These are phyloP conservation scores for Drosophila pseudotakahashii DNA, from an alignment of 2,888 invertebrate species.

Conservation along the genomic window DNA sequence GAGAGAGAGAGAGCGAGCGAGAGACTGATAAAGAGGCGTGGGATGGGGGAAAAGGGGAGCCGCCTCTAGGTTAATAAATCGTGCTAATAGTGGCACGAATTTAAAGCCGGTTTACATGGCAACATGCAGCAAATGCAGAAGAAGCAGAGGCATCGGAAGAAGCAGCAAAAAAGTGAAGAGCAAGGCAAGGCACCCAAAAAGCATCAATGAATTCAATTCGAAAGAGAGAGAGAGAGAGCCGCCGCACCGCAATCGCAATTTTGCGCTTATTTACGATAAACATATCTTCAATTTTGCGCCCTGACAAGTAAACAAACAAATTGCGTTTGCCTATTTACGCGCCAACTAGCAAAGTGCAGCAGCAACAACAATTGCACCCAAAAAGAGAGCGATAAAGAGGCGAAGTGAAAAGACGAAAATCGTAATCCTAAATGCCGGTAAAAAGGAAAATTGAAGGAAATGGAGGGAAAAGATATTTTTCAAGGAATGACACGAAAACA, in stretches of 20 bases:
- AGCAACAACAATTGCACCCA: slow-evolving; percentile 7
- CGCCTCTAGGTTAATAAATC: slow-evolving; percentile 76
- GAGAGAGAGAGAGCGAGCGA: slow-evolving; percentile 3
- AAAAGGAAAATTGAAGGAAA: not conserved
- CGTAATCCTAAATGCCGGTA: slow-evolving; percentile 19
- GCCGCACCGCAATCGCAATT: slow-evolving; percentile 17
- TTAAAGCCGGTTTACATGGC: slow-evolving; percentile 76
- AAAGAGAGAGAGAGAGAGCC: slow-evolving; percentile 20
- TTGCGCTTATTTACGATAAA: slow-evolving; percentile 40
- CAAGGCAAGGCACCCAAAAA: slow-evolving; percentile 36
- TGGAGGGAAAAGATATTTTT: not conserved
- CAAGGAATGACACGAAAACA: too few species aligned
- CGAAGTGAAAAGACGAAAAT: slow-evolving; percentile 3
- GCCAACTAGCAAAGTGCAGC: slow-evolving; percentile 29
- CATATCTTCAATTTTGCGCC: slow-evolving; percentile 32
- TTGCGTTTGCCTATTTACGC: slow-evolving; percentile 38
- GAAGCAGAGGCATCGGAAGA: slow-evolving; percentile 19
- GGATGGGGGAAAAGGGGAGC: slow-evolving; percentile 10
- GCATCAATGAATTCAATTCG: slow-evolving; percentile 70
- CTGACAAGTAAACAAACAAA: slow-evolving; percentile 40
- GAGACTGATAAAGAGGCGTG: not conserved
- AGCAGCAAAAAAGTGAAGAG: slow-evolving; percentile 21
- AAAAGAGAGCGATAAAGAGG: not conserved
- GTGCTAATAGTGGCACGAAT: slow-evolving; percentile 80
- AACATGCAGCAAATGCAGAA: slow-evolving; percentile 24